phyloP scores from a whole-genome alignment of 2,888 invertebrate genomes.

The Phrixothrix hirtus region DNA sequence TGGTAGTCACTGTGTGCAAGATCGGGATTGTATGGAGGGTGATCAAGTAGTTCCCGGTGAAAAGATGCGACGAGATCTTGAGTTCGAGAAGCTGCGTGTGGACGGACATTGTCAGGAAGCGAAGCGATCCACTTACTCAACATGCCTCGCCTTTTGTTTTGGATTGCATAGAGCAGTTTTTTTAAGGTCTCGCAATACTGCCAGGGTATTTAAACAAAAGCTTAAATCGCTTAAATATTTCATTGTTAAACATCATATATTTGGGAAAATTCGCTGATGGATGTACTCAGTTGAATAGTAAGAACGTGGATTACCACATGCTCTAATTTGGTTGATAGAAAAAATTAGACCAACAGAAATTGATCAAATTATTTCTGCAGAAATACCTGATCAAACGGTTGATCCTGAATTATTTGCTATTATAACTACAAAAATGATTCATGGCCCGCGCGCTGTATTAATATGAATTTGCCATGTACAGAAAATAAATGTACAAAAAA shows the following conservation, averaged over 20 bases:
- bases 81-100: too few species aligned
- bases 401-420: slow-evolving; percentile 2
- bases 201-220: not conserved
- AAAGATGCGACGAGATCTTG: too few species aligned
- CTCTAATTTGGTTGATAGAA: not conserved
- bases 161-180: too few species aligned
- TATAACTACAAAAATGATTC: slow-evolving; percentile 2
- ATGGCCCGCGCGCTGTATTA: slow-evolving; percentile 3
- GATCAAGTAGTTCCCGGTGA: too few species aligned
- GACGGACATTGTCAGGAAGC: too few species aligned
- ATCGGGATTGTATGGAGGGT: too few species aligned
- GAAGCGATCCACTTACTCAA: too few species aligned
- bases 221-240: not conserved
- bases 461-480: not conserved
- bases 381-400: slow-evolving; percentile 8
- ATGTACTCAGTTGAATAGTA: not conserved
- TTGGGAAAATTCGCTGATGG: not conserved
- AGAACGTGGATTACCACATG: slow-evolving; percentile 1
- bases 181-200: too few species aligned
- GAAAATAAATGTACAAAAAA: slow-evolving; percentile 36
- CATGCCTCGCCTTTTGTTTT: too few species aligned
- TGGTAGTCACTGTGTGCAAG: too few species aligned
- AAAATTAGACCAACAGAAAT: slow-evolving; percentile 1
- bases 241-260: not conserved
- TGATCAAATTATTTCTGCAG: slow-evolving; percentile 7